A percentile compares a stretch with the other conserved stretches of the same genome.
Conservation (phyloP, 2,113 vertebrate species). For the Polyodon spathula region DNA sequence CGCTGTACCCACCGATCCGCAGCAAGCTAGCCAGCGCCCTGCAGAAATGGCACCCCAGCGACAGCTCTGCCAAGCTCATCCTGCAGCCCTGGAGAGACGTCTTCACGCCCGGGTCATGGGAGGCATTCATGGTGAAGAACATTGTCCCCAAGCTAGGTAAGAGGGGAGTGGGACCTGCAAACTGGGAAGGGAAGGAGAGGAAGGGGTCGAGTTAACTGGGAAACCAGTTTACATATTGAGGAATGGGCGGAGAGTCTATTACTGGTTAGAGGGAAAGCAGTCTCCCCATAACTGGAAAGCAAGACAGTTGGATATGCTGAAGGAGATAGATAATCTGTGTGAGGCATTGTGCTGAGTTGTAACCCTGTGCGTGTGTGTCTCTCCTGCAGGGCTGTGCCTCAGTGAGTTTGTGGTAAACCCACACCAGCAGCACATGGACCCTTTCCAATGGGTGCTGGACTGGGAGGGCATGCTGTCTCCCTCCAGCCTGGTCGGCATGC, state of each 20-base stretch:
- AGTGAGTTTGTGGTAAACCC: slow-evolving; percentile 89
- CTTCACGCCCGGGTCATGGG: slow-evolving; percentile 90
- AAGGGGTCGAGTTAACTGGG: too few species aligned
- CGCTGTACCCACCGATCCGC: slow-evolving; percentile 84
- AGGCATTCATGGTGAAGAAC: slow-evolving; percentile 97
- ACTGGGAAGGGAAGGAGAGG: too few species aligned
- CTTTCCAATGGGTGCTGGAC: slow-evolving; percentile 92
- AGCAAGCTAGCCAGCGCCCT: slow-evolving; percentile 85
- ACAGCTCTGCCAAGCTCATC: slow-evolving; percentile 88
- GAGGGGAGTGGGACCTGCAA: slow-evolving; percentile 28
- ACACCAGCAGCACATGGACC: slow-evolving; percentile 95
- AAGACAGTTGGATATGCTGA: too few species aligned
- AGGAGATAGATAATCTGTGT: too few species aligned
- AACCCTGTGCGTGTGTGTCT: not conserved
- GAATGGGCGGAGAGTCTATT: too few species aligned
- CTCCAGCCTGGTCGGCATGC: slow-evolving; percentile 82
- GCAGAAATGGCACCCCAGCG: slow-evolving; percentile 94
- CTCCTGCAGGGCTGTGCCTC: slow-evolving; percentile 71
- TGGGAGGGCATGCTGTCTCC: slow-evolving; percentile 94
- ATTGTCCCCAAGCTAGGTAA: slow-evolving; percentile 91
- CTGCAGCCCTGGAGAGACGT: slow-evolving; percentile 96
- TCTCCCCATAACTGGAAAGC: too few species aligned
- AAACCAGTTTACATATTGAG: too few species aligned
- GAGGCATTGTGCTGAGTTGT: too few species aligned
- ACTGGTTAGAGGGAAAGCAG: too few species aligned